phyloP scores from a whole-genome alignment of 2,797 vertebrate genomes.

The Cryptoblepharus egeriae region DNA sequence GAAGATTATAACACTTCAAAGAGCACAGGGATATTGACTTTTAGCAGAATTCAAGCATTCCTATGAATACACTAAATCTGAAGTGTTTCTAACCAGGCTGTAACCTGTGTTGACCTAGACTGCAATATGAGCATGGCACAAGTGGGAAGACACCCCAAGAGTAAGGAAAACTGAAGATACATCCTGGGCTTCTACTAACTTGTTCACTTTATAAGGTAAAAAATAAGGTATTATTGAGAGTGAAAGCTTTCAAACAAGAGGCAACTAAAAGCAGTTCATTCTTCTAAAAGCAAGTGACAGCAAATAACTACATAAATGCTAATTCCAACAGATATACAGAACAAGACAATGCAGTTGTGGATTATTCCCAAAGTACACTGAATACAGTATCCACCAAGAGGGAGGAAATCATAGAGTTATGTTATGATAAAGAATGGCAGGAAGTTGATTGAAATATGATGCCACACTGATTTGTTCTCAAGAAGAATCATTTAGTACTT shows the following conservation, averaged over 20 bases:
- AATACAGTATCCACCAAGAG: neutral
- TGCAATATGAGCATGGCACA: neutral
- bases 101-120: neutral
- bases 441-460: neutral
- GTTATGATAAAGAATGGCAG: neutral
- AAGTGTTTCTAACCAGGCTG: neutral
- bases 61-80: neutral
- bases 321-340: neutral
- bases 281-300: neutral
- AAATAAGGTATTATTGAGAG: neutral
- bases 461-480: neutral
- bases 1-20: neutral
- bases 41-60: neutral
- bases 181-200: constrained; percentile 22
- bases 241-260: neutral
- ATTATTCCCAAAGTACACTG: neutral
- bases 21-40: neutral
- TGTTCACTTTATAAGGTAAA: constrained; percentile 21
- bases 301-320: too few species aligned
- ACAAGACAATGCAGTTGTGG: neutral
- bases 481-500: neutral
- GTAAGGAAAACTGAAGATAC: neutral
- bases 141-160: neutral
- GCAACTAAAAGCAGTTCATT: neutral
- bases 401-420: neutral